Evolutionary conservation across 2,113 vertebrate species (phyloP).

Genomic region (Cichladusa arquata): DNA sequence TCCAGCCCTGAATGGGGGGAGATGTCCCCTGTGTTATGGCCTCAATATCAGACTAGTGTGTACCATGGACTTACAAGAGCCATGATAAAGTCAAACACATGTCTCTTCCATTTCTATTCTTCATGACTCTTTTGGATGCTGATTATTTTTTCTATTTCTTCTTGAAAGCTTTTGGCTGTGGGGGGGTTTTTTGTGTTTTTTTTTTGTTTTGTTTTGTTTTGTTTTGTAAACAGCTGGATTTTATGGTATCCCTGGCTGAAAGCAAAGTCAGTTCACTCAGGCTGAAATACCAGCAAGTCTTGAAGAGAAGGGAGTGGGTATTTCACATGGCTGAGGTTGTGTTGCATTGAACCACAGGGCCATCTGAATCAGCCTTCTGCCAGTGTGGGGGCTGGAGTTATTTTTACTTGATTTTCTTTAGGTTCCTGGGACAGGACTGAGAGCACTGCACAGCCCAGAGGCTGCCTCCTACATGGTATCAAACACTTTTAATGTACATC

Average conservation of each 20-base stretch:
- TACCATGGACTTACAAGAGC: neutral
- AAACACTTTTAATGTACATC: neutral
- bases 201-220: neutral
- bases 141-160: neutral
- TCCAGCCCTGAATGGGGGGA: neutral
- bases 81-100: neutral
- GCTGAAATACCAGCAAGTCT: neutral
- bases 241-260: neutral
- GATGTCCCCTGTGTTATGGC: neutral
- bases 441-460: neutral
- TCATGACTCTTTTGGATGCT: neutral
- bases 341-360: neutral
- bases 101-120: neutral
- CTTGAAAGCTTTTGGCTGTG: neutral
- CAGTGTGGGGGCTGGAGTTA: neutral
- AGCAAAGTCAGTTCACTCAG: neutral
- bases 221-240: neutral
- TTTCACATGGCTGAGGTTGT: neutral
- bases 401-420: neutral
- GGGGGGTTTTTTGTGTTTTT: too few relatives aligned
- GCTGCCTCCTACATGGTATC: neutral
- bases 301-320: neutral
- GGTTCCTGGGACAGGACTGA: neutral
- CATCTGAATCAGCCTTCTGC: neutral
- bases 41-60: accelerated